phyloP scores from a whole-genome alignment of 1,140 invertebrate genomes.

The Drosophila paulistorum region DNA sequence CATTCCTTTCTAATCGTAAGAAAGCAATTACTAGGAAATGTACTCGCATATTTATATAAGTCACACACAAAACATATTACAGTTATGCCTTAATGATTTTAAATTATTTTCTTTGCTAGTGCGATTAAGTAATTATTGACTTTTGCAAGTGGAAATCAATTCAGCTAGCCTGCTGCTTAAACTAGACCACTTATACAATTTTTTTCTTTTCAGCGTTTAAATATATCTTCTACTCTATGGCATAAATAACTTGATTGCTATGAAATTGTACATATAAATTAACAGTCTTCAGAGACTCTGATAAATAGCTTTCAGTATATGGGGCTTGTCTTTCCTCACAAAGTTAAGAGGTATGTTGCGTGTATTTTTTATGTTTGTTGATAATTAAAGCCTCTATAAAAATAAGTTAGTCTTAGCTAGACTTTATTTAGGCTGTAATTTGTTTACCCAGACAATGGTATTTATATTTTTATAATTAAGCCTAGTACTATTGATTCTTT shows the following conservation, averaged over 20 bases:
- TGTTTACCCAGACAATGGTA: conserved; percentile 6
- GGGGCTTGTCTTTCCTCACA: conserved; percentile 4
- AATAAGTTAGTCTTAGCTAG: not conserved
- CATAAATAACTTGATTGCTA: conserved; percentile 24
- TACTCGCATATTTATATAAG: conserved; percentile 1
- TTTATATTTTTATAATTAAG: conserved; percentile 36
- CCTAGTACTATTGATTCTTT: conserved; percentile 43
- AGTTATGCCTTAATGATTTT: not conserved
- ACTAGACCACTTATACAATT: conserved; percentile 46
- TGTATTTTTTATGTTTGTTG: conserved; percentile 33
- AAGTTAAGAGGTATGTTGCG: conserved; percentile 20
- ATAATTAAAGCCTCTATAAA: conserved; percentile 20
- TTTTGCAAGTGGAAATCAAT: conserved; percentile 3
- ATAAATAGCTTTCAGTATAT: conserved; percentile 28
- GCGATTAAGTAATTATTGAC: conserved; percentile 38
- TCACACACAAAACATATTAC: not conserved
- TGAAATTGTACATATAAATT: conserved; percentile 33
- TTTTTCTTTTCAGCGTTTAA: conserved; percentile 28
- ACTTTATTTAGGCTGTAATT: too few relatives aligned
- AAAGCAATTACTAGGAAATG: not conserved
- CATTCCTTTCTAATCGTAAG: not conserved
- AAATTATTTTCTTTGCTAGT: not conserved
- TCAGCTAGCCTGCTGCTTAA: conserved; percentile 10
- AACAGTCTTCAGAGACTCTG: conserved; percentile 37
- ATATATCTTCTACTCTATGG: conserved; percentile 21